Evolutionary conservation across 2,888 invertebrate species (phyloP), one percentile per base, ranked within the genome.

Genomic region (Lacanobia oleracea): DNA sequence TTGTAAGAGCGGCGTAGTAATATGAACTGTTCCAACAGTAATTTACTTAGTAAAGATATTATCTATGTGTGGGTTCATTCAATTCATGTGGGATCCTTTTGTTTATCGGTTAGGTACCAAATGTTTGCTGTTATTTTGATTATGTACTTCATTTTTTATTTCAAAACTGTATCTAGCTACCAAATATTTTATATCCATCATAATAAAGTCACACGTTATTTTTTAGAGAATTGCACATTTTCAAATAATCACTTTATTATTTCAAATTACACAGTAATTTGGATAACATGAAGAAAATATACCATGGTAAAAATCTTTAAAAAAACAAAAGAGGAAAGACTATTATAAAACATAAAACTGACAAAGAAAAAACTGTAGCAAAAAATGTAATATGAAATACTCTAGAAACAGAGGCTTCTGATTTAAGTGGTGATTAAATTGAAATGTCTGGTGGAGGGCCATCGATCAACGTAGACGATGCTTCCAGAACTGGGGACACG

Each of bases 371-470:
- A 72, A 57, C 33, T 70, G 33, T 57, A 65, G 51, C 53, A 67
- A 78, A 64, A 68, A 57, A 72, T 70, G n/a, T 75, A 61, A 65
- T 69, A 75, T 69, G 53, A 69, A 74, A 67, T 67, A 59, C 43
- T 75, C 23, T 40, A 70, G 73, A 71, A 82, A 82, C 72, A 75
- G 72, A 72, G 69, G 70, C 65, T 80, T 62, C 62, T 70, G 85
- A 83, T 85, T 86, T 87, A 89, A 89, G 87, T 89, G 87, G 85
- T 86, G 87, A 89, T 90, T 88, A 89, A 88, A 89, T 87, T 87
- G 87, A 87, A 88, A 88, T 84, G 87, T 87, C 87, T 88, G 78
- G 85, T 88, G 80, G 86, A 86, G 85, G 72, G 82, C 84, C 84
- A 89, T 90, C 89, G 88, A 90, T 90, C 89, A 89, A 86, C 76